Evolutionary conservation across 2,888 invertebrate genomes (phyloP), one percentile per base, ranked within the genome.

Genomic region (Petrophora chlorosata): DNA sequence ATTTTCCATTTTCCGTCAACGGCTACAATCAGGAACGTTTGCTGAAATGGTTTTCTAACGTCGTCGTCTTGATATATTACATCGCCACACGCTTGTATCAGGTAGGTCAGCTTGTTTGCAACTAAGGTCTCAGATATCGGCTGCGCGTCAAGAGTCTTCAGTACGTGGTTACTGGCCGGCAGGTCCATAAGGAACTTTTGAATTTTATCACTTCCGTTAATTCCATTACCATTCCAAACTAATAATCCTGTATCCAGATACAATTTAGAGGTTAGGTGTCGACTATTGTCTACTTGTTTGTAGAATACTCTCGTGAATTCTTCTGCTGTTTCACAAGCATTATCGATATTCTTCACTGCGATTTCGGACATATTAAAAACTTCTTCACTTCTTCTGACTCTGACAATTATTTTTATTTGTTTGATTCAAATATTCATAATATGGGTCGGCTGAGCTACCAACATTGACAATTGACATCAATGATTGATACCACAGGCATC

Each of bases 1-100:
- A 98, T 96, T 85, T 98, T 98, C 98, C 98, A 98, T 74, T 97
- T 97, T 60, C 96, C 96, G 9, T 94, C 96, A 55, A 95, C 93
- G 3, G 96, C 96, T 0, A 97, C 97, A 40, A 98, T 94, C 15
- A 97, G 90, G 73, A 98, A 98, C 23, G 94, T 95, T 81, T 98
- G 97, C 70, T 95, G 94, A 68, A 97, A 97, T 0, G 94, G 92
- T 67, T 94, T 94, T 10, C 91, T 92, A 2, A 70, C 65, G 16
- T 89, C 87, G 32, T 90, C 89, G 56, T 84, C 88, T 46, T 92
- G 92, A 67, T 94, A 96, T 60, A 93, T 94, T 0, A 98, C 96
- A 47, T 92, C 94, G 0, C 98, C 98, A 58, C 95, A 94, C 3
- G 95, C 94, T 84, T 95, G 95, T 38, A 98, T 95, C 13, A 97